Base-by-base conservation (phyloP, 2,888 invertebrate genomes). In the Thysanoteuthis rhombus region DNA sequence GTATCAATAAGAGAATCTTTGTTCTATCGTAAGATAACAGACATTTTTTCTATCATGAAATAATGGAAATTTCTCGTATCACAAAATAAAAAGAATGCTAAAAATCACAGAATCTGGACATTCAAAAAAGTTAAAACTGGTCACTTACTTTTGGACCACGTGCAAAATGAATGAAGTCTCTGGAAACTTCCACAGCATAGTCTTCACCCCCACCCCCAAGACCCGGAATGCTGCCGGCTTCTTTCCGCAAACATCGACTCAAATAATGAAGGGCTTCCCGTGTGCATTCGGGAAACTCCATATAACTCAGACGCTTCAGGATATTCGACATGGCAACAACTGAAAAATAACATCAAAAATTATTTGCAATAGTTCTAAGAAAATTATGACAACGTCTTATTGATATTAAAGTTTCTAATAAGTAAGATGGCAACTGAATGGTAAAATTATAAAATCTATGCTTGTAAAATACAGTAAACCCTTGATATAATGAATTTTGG, bases 221-320 rank as follows among this genome's bases (percentile, higher is more conserved):
- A 16, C 96, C 96, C 39, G 96, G 96, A 32, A 96, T 95, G 8
- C 95, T 95, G 28, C 95, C 94, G n/a, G 94, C 91, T 28, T 94
- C 93, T 89, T 93, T 93, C 8, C 95, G 94, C 93, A 95, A 95
- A 75, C 95, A 94, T 19, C 94, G 94, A 45, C 95, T 94, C 40
- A 96, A 94, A 93, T 95, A 96, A 58, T 95, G 94, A 45, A 96
- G 94, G 4, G 96, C 96, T 93, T 96, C 95, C 93, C 95, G 94
- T 16, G 96, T 96, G 91, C 95, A 95, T 40, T 96, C 95, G 90
- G 96, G 96, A 93, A 96, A 96, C 40, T 96, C 96, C 75, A 96
- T 94, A 90, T 95, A 94, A 92, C 94, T 94, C 93, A 96, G 38
- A 36, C 93, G 47, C 39, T 93, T 93, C 39, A 93, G 93, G 47